Conservation (phyloP, 2,888 invertebrate genomes). For the Spisula solida region DNA sequence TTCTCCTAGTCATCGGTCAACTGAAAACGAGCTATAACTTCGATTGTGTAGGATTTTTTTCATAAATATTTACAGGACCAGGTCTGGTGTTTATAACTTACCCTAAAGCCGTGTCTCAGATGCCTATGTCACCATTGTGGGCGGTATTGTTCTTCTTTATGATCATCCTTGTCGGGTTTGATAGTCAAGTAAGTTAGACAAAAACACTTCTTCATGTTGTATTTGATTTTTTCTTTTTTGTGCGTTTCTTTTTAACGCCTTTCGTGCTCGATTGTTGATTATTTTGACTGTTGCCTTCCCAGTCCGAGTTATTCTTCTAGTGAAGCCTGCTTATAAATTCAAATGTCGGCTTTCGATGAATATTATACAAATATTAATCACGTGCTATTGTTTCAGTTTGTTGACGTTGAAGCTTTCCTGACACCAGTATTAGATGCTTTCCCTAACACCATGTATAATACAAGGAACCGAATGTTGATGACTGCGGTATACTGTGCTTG, state of each 20-base stretch:
- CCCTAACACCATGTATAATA: conserved; percentile 12
- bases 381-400: conserved; percentile 30
- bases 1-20: no score
- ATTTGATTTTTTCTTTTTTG: no score
- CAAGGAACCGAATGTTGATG: conserved; percentile 10
- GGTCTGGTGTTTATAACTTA: conserved; percentile 65
- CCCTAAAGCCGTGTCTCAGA: conserved; percentile 64
- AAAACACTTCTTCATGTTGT: no score
- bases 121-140: conserved; percentile 63
- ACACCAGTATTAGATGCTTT: conserved; percentile 42
- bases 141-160: conserved; percentile 62
- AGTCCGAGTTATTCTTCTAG: no score
- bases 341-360: no score
- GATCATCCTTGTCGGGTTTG: conserved; percentile 63
- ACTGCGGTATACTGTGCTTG: conserved; percentile 30
- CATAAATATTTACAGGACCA: conserved; percentile 50
- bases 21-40: no score
- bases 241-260: no score
- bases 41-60: no score
- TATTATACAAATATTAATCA: no score
- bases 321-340: no score
- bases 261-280: no score
- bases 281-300: no score
- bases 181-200: conserved; percentile 57
- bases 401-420: conserved; percentile 35